Base-by-base conservation (phyloP, 2,113 vertebrate species). In the Ammodytes marinus region DNA sequence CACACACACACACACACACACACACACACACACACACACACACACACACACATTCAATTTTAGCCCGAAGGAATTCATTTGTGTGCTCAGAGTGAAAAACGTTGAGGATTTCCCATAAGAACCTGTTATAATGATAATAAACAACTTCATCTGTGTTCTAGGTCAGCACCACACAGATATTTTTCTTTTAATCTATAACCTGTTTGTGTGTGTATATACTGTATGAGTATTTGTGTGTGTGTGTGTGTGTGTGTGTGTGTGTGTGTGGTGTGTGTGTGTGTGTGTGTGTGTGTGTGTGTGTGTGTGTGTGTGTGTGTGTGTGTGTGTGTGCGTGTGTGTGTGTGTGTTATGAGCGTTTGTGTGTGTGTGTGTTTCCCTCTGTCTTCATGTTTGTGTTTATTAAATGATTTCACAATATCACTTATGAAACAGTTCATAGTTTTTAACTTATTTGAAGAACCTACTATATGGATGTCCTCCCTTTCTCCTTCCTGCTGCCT, bases 361-460 rank as follows among this genome's bases (percentile, higher is more conserved):
- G 8, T 58, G 9, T 59, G 45, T 72, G 27, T 55, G 46, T 35
- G 8, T 19, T 42, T 54, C 39, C 4, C 15, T 66, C 12, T 11
- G 3, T 73, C 35, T 59, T 43, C 1, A 8, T 40, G 5, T 35
- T 4, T 50, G 10, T 52, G 1, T 8, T 57, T 54, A 10, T 13
- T n/a, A 19, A 73, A 73, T 0, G n/a, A 53, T 76, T 70, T 40
- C 37, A 73, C 46, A 27, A 11, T 35, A 19, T 4, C 15, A 43
- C 8, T 63, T 59, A n/a, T 14, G 10, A 27, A 19, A 61, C 42
- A 37, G 52, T 69, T 10, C 13, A n/a, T 6, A 42, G 14, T 55
- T 69, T 69, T 68, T 55, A 81, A 74, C 49, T 45, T 74, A 82
- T 79, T 67, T 61, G 8, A 70, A 46, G 14, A 68, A 37, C 8